phyloP scores from a whole-genome alignment of 1,140 invertebrate genomes.

The Drosophila sproati region DNA sequence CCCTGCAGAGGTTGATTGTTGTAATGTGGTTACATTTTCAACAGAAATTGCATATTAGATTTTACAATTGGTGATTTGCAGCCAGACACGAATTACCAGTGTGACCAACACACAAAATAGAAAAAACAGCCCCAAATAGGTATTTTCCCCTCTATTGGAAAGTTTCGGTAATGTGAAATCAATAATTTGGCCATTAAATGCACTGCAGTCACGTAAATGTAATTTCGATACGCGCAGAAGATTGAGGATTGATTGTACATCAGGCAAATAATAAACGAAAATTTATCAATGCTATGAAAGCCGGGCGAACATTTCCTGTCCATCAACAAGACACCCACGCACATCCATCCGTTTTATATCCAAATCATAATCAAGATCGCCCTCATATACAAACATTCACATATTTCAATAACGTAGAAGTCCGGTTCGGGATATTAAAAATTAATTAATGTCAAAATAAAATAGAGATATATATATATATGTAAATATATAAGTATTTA shows the following conservation, averaged over 20 bases:
- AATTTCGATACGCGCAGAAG: constrained; percentile 25
- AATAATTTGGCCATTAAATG: constrained; percentile 60
- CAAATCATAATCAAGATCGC: constrained; percentile 31
- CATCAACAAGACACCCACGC: neutral
- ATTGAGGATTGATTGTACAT: neutral
- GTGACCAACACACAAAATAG: neutral
- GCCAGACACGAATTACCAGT: constrained; percentile 16
- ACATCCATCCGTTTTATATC: neutral
- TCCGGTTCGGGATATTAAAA: constrained; percentile 58
- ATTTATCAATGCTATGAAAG: too few relatives aligned
- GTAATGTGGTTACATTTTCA: constrained; percentile 20
- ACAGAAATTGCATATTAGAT: constrained; percentile 22
- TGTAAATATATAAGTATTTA: neutral
- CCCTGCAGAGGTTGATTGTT: too few relatives aligned
- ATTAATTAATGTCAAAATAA: constrained; percentile 61
- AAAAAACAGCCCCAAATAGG: neutral
- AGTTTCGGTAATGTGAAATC: constrained; percentile 60
- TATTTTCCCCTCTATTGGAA: neutral
- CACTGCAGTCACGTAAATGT: constrained; percentile 46
- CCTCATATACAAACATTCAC: constrained; percentile 51
- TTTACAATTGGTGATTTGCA: constrained; percentile 40
- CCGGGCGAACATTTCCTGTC: neutral
- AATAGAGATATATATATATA: constrained; percentile 37
- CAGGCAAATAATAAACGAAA: too few relatives aligned
- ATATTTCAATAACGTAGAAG: constrained; percentile 63